Conservation (phyloP, 2,797 vertebrate species). For the Picus viridis region DNA sequence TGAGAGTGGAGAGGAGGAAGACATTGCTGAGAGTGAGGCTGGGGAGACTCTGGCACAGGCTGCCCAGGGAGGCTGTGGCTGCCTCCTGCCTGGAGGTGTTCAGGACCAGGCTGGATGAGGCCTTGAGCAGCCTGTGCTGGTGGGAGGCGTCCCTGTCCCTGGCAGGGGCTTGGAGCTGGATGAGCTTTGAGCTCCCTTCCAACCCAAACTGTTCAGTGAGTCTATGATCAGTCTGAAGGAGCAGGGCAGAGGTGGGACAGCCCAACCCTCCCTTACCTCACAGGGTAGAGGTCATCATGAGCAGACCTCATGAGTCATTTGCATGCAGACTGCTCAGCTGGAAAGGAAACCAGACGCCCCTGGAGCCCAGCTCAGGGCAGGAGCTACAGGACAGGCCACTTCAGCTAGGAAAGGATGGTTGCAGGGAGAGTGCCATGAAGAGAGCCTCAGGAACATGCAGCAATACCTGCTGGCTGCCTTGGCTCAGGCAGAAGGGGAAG, state of each 20-base stretch:
- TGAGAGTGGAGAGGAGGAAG: too few species aligned
- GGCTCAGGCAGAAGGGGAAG: background rate
- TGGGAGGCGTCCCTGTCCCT: too few species aligned
- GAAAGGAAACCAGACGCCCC: background rate
- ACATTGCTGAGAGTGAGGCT: too few species aligned
- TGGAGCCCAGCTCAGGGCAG: background rate
- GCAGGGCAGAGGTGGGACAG: background rate
- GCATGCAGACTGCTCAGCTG: background rate
- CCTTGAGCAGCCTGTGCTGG: too few species aligned
- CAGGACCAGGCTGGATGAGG: too few species aligned
- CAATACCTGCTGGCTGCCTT: background rate
- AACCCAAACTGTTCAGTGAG: too few species aligned
- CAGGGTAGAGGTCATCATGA: background rate
- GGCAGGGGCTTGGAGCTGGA: background rate
- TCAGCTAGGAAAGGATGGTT: background rate
- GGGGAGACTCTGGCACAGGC: too few species aligned
- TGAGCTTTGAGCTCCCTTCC: background rate
- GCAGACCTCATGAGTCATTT: background rate
- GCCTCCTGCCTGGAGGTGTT: too few species aligned
- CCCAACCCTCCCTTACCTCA: background rate
- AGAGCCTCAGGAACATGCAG: background rate
- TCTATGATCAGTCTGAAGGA: too few species aligned
- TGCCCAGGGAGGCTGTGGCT: too few species aligned
- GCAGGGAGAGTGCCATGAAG: background rate
- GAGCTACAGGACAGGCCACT: background rate